These are phyloP conservation scores for Sisyra nigra DNA, from an alignment of 2,888 invertebrate species.

Conservation along the genomic window DNA sequence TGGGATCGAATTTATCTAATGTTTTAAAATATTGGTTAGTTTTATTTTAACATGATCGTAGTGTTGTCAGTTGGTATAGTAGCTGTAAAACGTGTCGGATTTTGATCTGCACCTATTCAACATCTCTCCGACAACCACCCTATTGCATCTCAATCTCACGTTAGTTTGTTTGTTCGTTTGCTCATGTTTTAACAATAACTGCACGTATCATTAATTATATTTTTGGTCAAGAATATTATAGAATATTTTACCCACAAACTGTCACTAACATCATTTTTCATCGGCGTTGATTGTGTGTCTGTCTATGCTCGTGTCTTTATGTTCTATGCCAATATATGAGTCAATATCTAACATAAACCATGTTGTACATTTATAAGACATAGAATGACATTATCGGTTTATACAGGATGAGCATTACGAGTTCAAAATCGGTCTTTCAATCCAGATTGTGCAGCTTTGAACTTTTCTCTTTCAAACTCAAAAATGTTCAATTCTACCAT, in stretches of 20 bases:
- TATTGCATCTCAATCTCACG: not conserved
- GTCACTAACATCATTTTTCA: constrained; percentile 25
- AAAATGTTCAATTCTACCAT: no score
- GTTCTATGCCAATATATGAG: not conserved
- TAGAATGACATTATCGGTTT: no score
- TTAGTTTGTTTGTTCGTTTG: not conserved
- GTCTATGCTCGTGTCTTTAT: not conserved
- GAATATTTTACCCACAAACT: constrained; percentile 25
- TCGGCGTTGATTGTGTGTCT: constrained; percentile 10
- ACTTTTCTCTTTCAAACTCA: no score
- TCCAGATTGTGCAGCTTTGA: no score
- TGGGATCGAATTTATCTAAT: no score
- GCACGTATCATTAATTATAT: constrained; percentile 22
- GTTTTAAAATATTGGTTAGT: no score
- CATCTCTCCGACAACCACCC: not conserved
- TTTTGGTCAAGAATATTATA: constrained; percentile 26
- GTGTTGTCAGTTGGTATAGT: no score
- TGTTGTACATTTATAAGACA: no score
- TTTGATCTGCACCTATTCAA: not conserved
- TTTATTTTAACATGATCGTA: no score
- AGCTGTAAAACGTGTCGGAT: no score
- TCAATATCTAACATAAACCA: not conserved
- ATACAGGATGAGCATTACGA: no score
- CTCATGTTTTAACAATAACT: not conserved
- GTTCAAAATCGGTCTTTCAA: no score